Conservation (phyloP, 2,797 vertebrate genomes). For the Babyrousa celebensis region DNA sequence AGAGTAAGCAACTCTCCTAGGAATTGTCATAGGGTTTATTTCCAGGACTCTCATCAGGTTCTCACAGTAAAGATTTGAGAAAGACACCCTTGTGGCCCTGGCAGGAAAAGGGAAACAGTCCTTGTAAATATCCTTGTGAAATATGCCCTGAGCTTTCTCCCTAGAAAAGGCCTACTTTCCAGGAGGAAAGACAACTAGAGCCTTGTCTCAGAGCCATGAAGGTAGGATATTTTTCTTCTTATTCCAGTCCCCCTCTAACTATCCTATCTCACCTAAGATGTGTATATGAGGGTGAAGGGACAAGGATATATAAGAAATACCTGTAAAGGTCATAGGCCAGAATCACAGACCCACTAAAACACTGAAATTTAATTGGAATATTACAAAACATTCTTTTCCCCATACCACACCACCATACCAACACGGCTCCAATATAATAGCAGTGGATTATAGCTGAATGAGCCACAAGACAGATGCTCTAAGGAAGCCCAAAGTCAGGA, state of each 20-base stretch:
- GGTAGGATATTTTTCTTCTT: neutral
- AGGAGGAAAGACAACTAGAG: neutral
- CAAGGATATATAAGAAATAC: neutral
- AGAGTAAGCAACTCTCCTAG: neutral
- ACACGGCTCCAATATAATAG: neutral
- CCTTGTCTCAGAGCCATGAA: neutral
- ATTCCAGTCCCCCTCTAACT: neutral
- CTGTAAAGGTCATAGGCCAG: neutral
- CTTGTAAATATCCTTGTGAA: neutral
- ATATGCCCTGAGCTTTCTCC: neutral
- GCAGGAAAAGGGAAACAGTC: neutral
- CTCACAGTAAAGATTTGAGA: neutral
- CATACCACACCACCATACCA: conserved; percentile 1
- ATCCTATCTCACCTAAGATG: neutral
- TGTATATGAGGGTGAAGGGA: neutral
- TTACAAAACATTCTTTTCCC: conserved; percentile 5
- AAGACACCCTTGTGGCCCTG: neutral
- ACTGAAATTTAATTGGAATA: neutral
- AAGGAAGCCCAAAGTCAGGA: conserved; percentile 5
- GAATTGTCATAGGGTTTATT: conserved; percentile 27
- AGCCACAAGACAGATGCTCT: neutral
- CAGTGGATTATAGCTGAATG: neutral
- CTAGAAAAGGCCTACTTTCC: neutral
- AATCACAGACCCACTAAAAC: neutral
- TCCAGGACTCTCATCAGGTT: neutral